Base-by-base conservation (phyloP, 1,140 invertebrate genomes). In the Diploscapter pachys region DNA sequence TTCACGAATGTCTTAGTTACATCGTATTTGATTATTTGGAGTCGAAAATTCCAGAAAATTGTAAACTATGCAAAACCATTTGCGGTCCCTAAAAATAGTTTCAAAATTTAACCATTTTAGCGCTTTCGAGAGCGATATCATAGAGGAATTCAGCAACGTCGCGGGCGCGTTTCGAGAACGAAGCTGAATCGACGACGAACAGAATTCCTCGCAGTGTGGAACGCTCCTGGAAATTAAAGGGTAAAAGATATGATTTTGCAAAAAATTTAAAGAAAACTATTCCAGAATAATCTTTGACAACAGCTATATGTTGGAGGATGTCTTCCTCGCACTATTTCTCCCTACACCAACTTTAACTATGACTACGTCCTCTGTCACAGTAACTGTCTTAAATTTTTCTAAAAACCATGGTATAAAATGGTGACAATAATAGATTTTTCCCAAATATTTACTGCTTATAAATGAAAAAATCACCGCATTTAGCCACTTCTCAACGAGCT, bases 101-200 rank as follows among this genome's bases (percentile, higher is more conserved):
- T 50, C 8, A 64, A 64, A 8, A 31, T 64, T 2, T 52, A n/a
- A 74, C 73, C 66, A 69, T 74, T 53, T 69, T 64, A 13, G n/a
- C 13, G 48, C 64, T 76, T 64, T 78, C 72, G 6, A 71, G 55
- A 54, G 68, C 56, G 11, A 78, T 63, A 57, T 71, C 63, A 52
- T 78, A 78, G 61, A 78, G 65, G 49, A 78, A 68, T 49, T 78
- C 76, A 6, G 76, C 76, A 48, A 78, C 76, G 50, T 78, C 76
- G 52, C 76, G 64, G n/a, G 76, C 64, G 9, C 68, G 62, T 53
- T 78, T 78, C 4, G 65, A 62, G 72, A 78, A 78, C 3, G 76
- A 57, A 11, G 76, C 72, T 9, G 71, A 69, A 65, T 78, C 76
- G 65, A 78, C 72, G 13, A 78, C 76, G 31, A 78, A 68, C 3